Conservation (phyloP, 2,113 vertebrate genomes). For the sheep (Ovis aries) region ARS-UI_Ramb_v3.0 NC_056077.1:42061501-42062000, state of each 20-base stretch:
- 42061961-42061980: not conserved
- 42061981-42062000: not conserved
- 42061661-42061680: not conserved
- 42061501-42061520: not conserved
- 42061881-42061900: not conserved
- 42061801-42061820: not conserved
- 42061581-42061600: not conserved
- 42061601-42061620: too few species aligned
- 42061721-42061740: too few species aligned
- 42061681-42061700: not conserved
- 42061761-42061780: not conserved
- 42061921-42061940: slow-evolving; percentile 17
- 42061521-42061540: not conserved
- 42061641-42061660: not conserved
- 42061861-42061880: not conserved
- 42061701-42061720: not conserved
- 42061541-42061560: not conserved
- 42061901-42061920: not conserved
- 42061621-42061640: not conserved
- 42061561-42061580: not conserved
- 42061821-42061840: not conserved
- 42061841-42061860: not conserved
- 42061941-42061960: not conserved
- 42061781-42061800: not conserved
- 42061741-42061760: fast-evolving